Evolutionary conservation across 2,113 vertebrate species (phyloP).

Genomic region (Spea multiplicata): DNA sequence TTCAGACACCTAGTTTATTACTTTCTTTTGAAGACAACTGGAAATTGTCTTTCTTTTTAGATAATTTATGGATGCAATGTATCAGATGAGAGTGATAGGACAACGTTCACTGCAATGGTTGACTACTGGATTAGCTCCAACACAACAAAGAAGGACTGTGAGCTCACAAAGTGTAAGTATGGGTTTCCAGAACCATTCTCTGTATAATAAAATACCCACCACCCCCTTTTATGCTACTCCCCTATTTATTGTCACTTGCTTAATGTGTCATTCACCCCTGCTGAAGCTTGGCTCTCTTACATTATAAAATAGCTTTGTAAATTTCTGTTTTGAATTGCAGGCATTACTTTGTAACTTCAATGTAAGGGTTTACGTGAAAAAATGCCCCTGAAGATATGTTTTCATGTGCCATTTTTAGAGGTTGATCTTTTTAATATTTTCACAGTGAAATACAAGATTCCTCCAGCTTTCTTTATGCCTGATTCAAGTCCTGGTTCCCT

Average conservation of each 20-base stretch:
- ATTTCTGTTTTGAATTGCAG: too few species aligned
- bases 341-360: too few species aligned
- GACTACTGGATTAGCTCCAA: conserved; percentile 44
- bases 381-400: too few species aligned
- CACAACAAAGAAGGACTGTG: conserved; percentile 34
- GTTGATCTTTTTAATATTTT: not conserved
- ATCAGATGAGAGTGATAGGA: conserved; percentile 33
- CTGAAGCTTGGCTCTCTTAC: too few species aligned
- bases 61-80: conserved; percentile 41
- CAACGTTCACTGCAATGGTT: conserved; percentile 28
- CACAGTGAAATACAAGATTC: conserved; percentile 42
- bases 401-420: not conserved
- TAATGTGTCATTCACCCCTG: too few species aligned
- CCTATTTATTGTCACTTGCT: too few species aligned
- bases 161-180: conserved; percentile 48
- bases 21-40: too few species aligned
- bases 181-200: not conserved
- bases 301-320: too few species aligned
- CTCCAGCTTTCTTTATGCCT: conserved; percentile 33
- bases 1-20: too few species aligned
- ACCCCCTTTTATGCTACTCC: too few species aligned
- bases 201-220: too few species aligned
- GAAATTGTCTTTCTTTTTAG: conserved; percentile 6
- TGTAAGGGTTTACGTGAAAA: too few species aligned
- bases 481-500: conserved; percentile 5